These are phyloP conservation scores for Crotalus horridus DNA, from an alignment of 2,113 vertebrate genomes.

Conservation along the genomic window DNA sequence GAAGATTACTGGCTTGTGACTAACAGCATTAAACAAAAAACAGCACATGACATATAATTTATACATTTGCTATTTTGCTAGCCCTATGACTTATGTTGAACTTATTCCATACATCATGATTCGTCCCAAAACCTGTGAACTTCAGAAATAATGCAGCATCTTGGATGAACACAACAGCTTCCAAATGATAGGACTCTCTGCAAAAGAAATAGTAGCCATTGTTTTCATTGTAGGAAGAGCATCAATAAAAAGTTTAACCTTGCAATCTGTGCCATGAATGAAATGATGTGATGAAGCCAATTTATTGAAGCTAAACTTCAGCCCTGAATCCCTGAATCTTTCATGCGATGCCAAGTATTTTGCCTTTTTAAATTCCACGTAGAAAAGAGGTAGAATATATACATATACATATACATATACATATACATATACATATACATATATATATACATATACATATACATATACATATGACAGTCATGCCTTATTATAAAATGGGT, in stretches of 20 bases:
- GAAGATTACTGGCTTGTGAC: constrained; percentile 28
- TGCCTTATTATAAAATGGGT: background rate
- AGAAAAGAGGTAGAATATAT: background rate
- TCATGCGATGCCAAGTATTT: background rate
- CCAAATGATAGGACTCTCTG: background rate
- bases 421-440: too few relatives aligned
- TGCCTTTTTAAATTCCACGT: background rate
- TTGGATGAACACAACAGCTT: background rate
- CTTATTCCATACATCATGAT: background rate
- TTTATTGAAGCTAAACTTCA: background rate
- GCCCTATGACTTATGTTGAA: background rate
- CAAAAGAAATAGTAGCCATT: background rate
- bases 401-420: background rate
- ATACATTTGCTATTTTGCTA: constrained; percentile 53
- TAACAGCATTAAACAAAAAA: constrained; percentile 16
- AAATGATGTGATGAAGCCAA: background rate
- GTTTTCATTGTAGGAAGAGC: background rate
- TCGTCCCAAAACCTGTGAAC: background rate
- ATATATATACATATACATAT: too few relatives aligned
- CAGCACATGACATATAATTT: constrained; percentile 17
- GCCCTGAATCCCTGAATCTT: background rate
- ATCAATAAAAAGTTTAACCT: background rate
- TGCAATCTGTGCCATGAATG: background rate
- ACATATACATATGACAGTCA: background rate
- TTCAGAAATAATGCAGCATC: background rate